Evolutionary conservation across 2,888 invertebrate species (phyloP).

Genomic region (Chrysolina haemoptera): DNA sequence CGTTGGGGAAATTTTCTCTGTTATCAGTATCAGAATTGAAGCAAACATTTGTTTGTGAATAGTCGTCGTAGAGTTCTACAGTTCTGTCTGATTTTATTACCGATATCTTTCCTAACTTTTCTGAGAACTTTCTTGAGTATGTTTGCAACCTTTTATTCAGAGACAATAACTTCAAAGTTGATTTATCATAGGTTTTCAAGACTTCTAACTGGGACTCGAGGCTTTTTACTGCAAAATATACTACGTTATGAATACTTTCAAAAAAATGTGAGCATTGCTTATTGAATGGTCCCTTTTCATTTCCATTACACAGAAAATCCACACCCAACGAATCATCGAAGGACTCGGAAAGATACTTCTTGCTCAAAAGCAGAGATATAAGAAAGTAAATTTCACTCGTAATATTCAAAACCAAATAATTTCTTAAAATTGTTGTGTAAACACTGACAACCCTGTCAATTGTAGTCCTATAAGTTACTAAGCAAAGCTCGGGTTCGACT

Average conservation of each 20-base stretch:
- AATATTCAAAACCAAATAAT: conserved; percentile 77
- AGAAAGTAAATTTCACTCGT: conserved; percentile 81
- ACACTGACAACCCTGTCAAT: conserved; percentile 74
- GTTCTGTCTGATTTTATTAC: conserved; percentile 52
- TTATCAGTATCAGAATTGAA: conserved; percentile 92
- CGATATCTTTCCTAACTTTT: conserved; percentile 55
- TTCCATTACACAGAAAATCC: conserved; percentile 43
- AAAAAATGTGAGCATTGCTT: conserved; percentile 63
- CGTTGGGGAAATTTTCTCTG: conserved; percentile 83
- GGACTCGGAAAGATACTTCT: conserved; percentile 63
- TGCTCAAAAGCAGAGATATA: conserved; percentile 76
- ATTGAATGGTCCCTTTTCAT: conserved; percentile 25
- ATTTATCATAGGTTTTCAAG: conserved; percentile 76
- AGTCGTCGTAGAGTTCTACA: conserved; percentile 43
- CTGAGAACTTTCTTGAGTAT: conserved; percentile 72
- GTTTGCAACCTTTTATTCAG: conserved; percentile 78
- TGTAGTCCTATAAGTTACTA: conserved; percentile 71
- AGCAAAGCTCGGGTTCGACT: conserved; percentile 68
- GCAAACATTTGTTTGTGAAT: conserved; percentile 75
- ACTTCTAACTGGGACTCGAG: conserved; percentile 75
- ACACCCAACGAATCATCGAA: conserved; percentile 42
- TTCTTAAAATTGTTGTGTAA: conserved; percentile 75
- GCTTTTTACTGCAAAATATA: conserved; percentile 82
- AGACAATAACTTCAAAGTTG: conserved; percentile 77
- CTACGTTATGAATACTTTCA: conserved; percentile 77